These are phyloP conservation scores for Notodonta dromedarius DNA, from an alignment of 2,888 invertebrate species.

Conservation along the genomic window DNA sequence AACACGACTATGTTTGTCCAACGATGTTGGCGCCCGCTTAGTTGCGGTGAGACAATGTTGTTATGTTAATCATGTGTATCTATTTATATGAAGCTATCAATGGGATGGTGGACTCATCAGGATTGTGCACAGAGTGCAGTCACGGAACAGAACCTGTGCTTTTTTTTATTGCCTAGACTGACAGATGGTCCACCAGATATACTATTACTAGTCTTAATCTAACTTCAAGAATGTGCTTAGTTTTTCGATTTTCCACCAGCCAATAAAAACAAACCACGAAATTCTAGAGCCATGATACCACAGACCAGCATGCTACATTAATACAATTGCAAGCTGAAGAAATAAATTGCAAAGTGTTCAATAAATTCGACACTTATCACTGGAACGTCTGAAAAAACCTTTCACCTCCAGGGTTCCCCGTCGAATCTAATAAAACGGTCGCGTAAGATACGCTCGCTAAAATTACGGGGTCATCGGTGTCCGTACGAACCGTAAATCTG, in stretches of 20 bases:
- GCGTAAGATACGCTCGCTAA: constrained; percentile 36
- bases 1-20: constrained; percentile 15
- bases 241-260: too few species aligned
- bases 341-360: constrained; percentile 5
- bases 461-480: constrained; percentile 46
- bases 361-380: constrained; percentile 40
- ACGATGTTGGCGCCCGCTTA: constrained; percentile 1
- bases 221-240: too few species aligned
- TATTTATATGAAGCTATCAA: too few species aligned
- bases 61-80: background rate
- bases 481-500: constrained; percentile 44
- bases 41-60: constrained; percentile 2
- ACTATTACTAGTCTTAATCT: too few species aligned
- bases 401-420: constrained; percentile 37
- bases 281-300: too few species aligned
- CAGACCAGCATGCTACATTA: too few species aligned
- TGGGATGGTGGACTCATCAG: too few species aligned
- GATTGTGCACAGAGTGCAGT: too few species aligned
- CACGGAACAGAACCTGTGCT: too few species aligned
- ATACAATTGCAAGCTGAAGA: background rate
- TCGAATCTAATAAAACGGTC: constrained; percentile 40
- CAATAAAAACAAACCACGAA: too few species aligned
- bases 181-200: too few species aligned
- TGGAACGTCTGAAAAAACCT: constrained; percentile 35
- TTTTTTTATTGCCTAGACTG: too few species aligned